Base-by-base conservation (phyloP, 1,140 invertebrate species). In the Ceratosolen fusciceps region DNA sequence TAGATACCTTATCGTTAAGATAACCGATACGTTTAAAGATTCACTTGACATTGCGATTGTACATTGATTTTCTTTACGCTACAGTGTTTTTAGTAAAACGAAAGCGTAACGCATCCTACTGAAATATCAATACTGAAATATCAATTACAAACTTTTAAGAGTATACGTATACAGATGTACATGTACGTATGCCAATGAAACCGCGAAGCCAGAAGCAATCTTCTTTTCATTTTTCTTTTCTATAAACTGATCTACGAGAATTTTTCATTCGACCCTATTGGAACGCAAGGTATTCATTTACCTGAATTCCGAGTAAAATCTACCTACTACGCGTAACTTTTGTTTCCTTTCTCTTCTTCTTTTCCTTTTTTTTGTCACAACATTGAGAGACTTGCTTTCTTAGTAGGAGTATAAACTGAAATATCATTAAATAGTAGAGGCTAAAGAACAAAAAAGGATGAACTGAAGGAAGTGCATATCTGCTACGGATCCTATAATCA, bases 381-480 rank as follows among this genome's bases (percentile, higher is more conserved):
- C n/a, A 52, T 34, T 56, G 3, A 67, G 24, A 65, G n/a, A 68
- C 68, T 68, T 67, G 47, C 29, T 77, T 68, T 77, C n/a, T 31
- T 52, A 43, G 16, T 10, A 52, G 34, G n/a, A 37, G 21, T 54
- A 56, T 56, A 37, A 47, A 29, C 21, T 47, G 43, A 74, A 60
- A 79, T 39, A 74, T 67, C 37, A 77, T 21, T 79, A 5, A n/a
- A n/a, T n/a, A n/a, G n/a, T 16, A 54, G 5, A 74, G 74, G 58
- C 21, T 79, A 52, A 52, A 52, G 68, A 52, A 54, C 37, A 70
- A 21, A 65, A 60, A 58, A 60, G 71, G 9, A 65, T 78, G 5
- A 76, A 67, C 73, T 26, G 34, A 74, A 37, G 67, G 37, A 71
- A 54, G n/a, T 68, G 65, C 54, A 74, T 47, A 73, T 79, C n/a